These are phyloP conservation scores for Ooceraea biroi DNA, from an alignment of 1,140 invertebrate species.

Conservation along the genomic window DNA sequence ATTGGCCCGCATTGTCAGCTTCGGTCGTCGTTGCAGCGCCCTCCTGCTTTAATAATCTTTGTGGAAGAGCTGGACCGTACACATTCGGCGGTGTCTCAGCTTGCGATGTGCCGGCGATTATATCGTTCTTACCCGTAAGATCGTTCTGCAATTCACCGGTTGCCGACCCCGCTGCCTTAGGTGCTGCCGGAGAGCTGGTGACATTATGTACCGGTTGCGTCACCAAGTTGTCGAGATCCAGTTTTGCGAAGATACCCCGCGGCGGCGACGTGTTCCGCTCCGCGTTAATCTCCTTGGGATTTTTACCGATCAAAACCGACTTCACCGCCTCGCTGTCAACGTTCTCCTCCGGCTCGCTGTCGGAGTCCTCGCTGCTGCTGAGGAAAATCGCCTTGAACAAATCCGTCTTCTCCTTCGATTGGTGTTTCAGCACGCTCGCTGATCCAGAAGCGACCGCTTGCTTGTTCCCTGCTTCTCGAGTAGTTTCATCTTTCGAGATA, in stretches of 20 bases:
- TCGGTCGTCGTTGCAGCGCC: neutral
- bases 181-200: neutral
- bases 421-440: conserved; percentile 37
- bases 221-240: conserved; percentile 89
- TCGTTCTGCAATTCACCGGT: neutral
- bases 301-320: conserved; percentile 79
- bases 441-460: neutral
- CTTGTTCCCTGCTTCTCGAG: conserved; percentile 6
- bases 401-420: conserved; percentile 87
- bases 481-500: neutral
- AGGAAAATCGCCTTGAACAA: conserved; percentile 90
- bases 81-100: conserved; percentile 67
- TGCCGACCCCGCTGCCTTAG: neutral
- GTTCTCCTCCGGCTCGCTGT: conserved; percentile 83
- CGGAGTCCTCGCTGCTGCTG: conserved; percentile 88
- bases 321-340: conserved; percentile 79
- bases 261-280: conserved; percentile 90
- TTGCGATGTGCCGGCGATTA: neutral
- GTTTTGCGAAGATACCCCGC: conserved; percentile 91
- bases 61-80: conserved; percentile 88
- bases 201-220: conserved; percentile 24
- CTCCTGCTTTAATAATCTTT: conserved; percentile 58
- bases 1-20: conserved; percentile 22
- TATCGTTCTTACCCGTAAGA: neutral
- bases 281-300: conserved; percentile 82